Evolutionary conservation across 2,797 vertebrate species (phyloP).

Genomic region (Sebastes oblongus): DNA sequence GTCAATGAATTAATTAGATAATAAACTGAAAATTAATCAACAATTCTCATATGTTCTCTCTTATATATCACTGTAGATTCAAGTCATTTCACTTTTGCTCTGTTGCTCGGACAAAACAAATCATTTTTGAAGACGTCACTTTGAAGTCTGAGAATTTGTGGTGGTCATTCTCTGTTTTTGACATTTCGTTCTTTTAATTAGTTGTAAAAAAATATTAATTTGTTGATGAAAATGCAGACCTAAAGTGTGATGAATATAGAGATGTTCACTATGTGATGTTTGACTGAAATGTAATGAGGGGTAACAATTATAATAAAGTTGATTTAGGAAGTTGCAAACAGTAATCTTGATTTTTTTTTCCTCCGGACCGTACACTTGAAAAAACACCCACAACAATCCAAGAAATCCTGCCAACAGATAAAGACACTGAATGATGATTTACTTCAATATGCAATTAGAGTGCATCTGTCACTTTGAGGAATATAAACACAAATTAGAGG

Average conservation of each 20-base stretch:
- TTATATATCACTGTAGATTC: neutral
- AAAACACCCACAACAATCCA: neutral
- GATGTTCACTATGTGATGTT: neutral
- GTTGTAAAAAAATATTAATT: neutral
- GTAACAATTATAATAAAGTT: neutral
- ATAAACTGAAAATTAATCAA: no score
- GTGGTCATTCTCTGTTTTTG: neutral
- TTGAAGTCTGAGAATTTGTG: neutral
- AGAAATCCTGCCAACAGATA: slow-evolving; percentile 4
- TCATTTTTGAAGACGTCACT: fast-evolving
- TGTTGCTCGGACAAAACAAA: neutral
- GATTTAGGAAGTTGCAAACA: neutral
- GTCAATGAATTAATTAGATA: neutral
- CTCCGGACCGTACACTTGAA: neutral
- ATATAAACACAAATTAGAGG: slow-evolving; percentile 30
- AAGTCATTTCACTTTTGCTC: neutral
- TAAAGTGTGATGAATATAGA: neutral
- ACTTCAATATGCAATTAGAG: slow-evolving; percentile 25
- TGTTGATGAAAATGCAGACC: neutral
- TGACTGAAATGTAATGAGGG: neutral
- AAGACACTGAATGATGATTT: neutral
- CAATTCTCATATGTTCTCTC: no score
- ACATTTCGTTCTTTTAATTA: neutral
- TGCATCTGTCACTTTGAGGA: slow-evolving; percentile 16
- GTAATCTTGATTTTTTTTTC: neutral